Percentiles rank a stretch among this genome's conserved stretches.
These are phyloP conservation scores for Melanostoma mellinum DNA, from an alignment of 2,888 invertebrate species.

Conservation along the genomic window DNA sequence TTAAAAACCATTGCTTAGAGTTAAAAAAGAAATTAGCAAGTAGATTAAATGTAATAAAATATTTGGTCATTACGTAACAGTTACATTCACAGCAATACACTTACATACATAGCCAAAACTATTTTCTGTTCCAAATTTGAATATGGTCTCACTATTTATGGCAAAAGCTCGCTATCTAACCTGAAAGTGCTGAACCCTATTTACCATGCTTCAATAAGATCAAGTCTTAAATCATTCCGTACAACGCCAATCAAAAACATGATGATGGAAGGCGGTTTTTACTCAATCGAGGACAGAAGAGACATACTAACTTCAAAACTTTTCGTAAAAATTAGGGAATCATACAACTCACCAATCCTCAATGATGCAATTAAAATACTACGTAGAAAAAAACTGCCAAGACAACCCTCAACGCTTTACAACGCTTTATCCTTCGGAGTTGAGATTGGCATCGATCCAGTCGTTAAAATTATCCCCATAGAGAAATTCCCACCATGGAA, in stretches of 20 bases:
- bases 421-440: neutral
- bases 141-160: conserved; percentile 20
- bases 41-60: neutral
- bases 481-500: neutral
- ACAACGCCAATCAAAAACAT: conserved; percentile 9
- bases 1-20: neutral
- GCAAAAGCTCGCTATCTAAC: conserved; percentile 11
- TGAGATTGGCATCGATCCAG: neutral
- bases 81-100: neutral
- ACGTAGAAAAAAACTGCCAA: neutral
- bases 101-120: neutral
- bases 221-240: neutral
- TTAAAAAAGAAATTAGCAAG: neutral
- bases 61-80: neutral
- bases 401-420: conserved; percentile 15
- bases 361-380: no score
- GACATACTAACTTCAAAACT: neutral
- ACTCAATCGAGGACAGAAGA: conserved; percentile 2
- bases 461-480: neutral
- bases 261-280: conserved; percentile 1
- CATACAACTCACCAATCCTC: no score
- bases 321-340: no score
- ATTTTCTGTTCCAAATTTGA: conserved; percentile 1
- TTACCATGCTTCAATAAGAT: no score
- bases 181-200: neutral